Conservation (phyloP, 2,113 vertebrate species). For the Antechinus flavipes region DNA sequence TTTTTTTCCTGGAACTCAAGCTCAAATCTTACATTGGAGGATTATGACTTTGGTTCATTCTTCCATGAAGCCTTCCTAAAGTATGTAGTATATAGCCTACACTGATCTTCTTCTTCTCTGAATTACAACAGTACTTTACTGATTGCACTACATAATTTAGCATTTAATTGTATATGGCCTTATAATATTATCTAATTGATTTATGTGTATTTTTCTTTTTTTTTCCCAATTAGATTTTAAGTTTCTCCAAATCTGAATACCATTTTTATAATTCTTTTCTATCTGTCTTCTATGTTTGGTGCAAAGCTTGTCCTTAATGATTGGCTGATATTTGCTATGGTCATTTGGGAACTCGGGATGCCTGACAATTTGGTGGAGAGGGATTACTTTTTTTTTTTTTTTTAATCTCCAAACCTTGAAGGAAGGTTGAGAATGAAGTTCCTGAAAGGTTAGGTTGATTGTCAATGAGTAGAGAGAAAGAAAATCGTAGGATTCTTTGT, state of each 20-base stretch:
- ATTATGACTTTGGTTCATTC: not conserved
- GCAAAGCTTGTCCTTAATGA: not conserved
- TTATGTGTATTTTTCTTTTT: conserved; percentile 53
- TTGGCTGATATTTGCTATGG: not conserved
- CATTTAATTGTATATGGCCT: conserved; percentile 72
- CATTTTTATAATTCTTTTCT: not conserved
- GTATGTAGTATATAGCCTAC: conserved; percentile 35
- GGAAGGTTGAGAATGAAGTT: not conserved
- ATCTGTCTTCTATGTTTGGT: not conserved
- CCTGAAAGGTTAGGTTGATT: not conserved
- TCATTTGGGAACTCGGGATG: not conserved
- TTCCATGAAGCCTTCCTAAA: conserved; percentile 63
- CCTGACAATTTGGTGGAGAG: not conserved
- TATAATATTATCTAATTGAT: conserved; percentile 72
- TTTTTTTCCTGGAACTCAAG: not conserved
- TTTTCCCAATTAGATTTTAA: conserved; percentile 46
- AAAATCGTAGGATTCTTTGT: not conserved
- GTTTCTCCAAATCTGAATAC: conserved; percentile 47
- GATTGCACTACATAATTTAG: conserved; percentile 60
- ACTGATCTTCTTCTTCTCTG: conserved; percentile 60
- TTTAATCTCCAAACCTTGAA: not conserved
- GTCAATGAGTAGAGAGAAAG: not conserved
- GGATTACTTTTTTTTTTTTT: not conserved
- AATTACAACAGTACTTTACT: conserved; percentile 34
- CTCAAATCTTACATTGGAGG: not conserved